Conservation (phyloP, 2,113 vertebrate genomes). For the Hippocampus mohnikei region DNA sequence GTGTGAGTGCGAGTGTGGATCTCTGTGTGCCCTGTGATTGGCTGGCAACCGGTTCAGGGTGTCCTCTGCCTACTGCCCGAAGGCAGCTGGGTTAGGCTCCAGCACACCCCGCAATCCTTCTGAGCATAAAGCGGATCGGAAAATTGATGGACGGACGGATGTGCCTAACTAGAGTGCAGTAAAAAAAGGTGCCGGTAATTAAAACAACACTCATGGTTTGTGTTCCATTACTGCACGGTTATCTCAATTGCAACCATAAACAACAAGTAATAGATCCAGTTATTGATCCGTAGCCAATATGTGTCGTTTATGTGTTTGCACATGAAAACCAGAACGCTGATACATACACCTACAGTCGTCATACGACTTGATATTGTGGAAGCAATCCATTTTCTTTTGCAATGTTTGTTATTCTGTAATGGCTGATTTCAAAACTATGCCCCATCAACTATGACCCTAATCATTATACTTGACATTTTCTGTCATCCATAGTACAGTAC, state of each 20-base stretch:
- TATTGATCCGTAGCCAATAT: slow-evolving; percentile 45
- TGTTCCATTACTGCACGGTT: slow-evolving; percentile 22
- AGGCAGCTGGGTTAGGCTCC: no score
- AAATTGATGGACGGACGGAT: no score
- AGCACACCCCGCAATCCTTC: no score
- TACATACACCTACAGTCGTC: slow-evolving; percentile 14
- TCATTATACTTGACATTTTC: not conserved
- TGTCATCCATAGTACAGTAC: not conserved
- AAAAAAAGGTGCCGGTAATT: not conserved
- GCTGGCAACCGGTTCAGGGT: no score
- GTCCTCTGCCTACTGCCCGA: no score
- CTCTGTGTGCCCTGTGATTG: no score
- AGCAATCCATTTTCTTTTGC: not conserved
- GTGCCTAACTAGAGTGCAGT: not conserved
- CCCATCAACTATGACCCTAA: not conserved
- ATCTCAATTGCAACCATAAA: slow-evolving; percentile 27
- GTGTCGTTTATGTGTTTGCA: slow-evolving; percentile 25
- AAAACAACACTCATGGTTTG: not conserved
- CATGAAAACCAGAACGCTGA: slow-evolving; percentile 34
- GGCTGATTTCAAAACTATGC: slow-evolving; percentile 2
- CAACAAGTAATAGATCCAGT: slow-evolving; percentile 41
- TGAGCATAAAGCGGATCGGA: no score
- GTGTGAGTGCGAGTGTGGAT: no score
- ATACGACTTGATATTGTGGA: slow-evolving; percentile 19
- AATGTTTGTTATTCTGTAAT: not conserved